Evolutionary conservation across 2,797 vertebrate species (phyloP).

Genomic region (Characodon lateralis): DNA sequence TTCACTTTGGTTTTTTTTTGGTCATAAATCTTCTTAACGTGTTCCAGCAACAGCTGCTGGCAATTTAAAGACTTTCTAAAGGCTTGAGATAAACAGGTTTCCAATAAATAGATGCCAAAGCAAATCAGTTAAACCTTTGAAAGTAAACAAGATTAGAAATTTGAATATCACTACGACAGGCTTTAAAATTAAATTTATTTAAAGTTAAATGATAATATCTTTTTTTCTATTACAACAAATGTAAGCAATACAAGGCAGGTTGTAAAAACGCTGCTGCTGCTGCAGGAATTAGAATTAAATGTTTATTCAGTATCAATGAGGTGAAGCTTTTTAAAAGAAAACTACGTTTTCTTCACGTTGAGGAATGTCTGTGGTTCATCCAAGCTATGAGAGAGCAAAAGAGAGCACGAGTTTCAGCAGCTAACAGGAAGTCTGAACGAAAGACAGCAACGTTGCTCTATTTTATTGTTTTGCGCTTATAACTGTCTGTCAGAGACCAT

Average conservation of each 20-base stretch:
- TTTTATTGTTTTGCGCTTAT: not conserved
- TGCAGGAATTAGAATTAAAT: not conserved
- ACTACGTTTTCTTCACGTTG: not conserved
- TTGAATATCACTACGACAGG: not conserved
- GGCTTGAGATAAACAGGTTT: not conserved
- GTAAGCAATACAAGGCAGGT: not conserved
- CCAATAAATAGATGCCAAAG: not conserved
- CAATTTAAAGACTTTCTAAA: constrained; percentile 10
- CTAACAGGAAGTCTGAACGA: constrained; percentile 5
- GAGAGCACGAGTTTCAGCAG: not conserved
- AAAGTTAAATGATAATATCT: not conserved
- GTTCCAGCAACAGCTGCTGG: constrained; percentile 17
- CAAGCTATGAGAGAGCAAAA: not conserved
- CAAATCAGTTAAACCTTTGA: constrained; percentile 1
- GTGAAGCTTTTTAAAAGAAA: not conserved
- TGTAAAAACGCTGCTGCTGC: not conserved
- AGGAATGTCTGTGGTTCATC: not conserved
- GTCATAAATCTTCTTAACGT: constrained; percentile 19
- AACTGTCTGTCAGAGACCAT: not conserved
- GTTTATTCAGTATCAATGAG: not conserved
- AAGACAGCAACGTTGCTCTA: not conserved
- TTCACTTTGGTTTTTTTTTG: constrained; percentile 7
- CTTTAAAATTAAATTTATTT: not conserved
- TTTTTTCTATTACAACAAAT: not conserved
- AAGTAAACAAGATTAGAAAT: not conserved